Evolutionary conservation across 2,888 invertebrate species (phyloP).

Genomic region (Drosophila bunnanda): DNA sequence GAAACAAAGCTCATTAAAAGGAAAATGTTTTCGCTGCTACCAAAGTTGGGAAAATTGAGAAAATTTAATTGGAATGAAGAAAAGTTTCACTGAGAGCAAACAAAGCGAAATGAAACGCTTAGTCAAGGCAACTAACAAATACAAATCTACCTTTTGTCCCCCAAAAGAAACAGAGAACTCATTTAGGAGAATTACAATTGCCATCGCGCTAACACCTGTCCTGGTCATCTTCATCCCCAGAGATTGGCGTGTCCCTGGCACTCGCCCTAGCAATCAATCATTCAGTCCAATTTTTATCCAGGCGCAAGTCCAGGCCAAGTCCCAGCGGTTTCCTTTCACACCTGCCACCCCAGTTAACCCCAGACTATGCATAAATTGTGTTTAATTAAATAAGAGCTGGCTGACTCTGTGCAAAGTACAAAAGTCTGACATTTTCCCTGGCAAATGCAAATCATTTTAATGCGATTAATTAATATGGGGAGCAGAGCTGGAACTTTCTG

Average conservation of each 20-base stretch:
- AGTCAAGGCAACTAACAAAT: constrained; percentile 16
- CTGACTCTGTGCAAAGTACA: constrained; percentile 11
- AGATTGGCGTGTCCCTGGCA: constrained; percentile 26
- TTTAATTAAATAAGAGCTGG: constrained; percentile 37
- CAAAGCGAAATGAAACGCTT: constrained; percentile 6
- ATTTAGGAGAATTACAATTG: constrained; percentile 69
- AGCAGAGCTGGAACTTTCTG: constrained; percentile 45
- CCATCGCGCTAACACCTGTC: constrained; percentile 62
- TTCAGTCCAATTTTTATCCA: constrained; percentile 59
- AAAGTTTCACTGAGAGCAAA: constrained; percentile 2
- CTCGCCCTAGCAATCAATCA: constrained; percentile 58
- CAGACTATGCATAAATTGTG: constrained; percentile 55
- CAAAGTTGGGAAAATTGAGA: constrained; percentile 1
- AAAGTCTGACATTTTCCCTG: constrained; percentile 15
- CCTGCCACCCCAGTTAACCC: constrained; percentile 3
- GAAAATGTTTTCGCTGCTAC: neutral
- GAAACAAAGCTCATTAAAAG: constrained; percentile 17
- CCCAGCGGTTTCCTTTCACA: constrained; percentile 10
- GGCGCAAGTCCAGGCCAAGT: constrained; percentile 59
- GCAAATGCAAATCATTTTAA: constrained; percentile 64
- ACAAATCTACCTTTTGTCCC: constrained; percentile 37
- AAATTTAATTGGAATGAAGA: neutral
- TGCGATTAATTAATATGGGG: constrained; percentile 65
- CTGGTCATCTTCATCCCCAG: constrained; percentile 20
- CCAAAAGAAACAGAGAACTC: constrained; percentile 55